These are phyloP conservation scores for Hylyphantes graminicola DNA, from an alignment of 1,140 invertebrate species.

Conservation along the genomic window DNA sequence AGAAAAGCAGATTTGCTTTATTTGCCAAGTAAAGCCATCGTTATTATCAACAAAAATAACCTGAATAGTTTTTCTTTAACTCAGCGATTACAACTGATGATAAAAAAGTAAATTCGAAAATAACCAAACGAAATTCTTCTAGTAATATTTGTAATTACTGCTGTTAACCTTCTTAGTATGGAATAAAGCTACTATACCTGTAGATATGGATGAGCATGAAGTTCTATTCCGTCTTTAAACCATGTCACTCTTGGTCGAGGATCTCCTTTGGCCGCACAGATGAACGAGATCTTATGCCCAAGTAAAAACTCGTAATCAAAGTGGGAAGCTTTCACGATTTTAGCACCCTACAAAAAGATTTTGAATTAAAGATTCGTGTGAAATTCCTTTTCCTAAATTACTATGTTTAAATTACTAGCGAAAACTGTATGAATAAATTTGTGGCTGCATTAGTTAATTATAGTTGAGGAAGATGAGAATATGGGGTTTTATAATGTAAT, in stretches of 20 bases:
- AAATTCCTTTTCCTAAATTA: no score
- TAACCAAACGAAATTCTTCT: background rate
- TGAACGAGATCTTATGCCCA: conserved; percentile 91
- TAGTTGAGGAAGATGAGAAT: no score
- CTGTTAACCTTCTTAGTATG: no score
- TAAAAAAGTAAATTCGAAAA: background rate
- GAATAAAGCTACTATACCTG: conserved; percentile 73
- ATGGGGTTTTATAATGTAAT: no score
- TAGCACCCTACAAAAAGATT: conserved; percentile 78
- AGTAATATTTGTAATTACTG: no score
- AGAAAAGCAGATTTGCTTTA: no score
- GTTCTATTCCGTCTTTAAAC: conserved; percentile 92
- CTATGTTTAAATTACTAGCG: no score
- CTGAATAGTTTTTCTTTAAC: background rate
- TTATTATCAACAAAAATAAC: no score
- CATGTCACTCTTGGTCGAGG: conserved; percentile 84
- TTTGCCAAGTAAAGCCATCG: no score
- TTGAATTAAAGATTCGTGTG: no score
- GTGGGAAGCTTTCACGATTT: conserved; percentile 88
- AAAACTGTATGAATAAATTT: no score
- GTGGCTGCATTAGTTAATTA: no score
- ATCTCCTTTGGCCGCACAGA: conserved; percentile 86
- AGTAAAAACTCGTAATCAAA: conserved; percentile 93
- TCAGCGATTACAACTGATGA: background rate
- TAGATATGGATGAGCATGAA: conserved; percentile 86